Evolutionary conservation across 2,797 vertebrate species (phyloP).

Genomic region (Lagodon rhomboides): DNA sequence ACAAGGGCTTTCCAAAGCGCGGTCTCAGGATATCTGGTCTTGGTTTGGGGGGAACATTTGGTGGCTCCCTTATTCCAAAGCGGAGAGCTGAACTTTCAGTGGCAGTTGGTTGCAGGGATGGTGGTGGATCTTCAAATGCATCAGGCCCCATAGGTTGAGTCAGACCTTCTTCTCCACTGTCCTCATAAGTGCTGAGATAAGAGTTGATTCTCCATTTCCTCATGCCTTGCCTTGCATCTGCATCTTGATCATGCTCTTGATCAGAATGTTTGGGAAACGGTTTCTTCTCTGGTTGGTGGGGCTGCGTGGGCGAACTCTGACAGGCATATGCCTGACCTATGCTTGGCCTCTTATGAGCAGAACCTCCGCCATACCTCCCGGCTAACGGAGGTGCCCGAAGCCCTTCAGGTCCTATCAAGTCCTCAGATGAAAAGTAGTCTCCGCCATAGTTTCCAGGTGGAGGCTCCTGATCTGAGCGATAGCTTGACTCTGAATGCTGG

Average conservation of each 20-base stretch:
- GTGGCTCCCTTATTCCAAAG: slow-evolving; percentile 75
- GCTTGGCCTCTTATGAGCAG: slow-evolving; percentile 85
- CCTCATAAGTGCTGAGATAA: slow-evolving; percentile 92
- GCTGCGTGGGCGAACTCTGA: slow-evolving; percentile 90
- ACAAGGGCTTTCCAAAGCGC: slow-evolving; percentile 83
- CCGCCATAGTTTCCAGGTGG: slow-evolving; percentile 77
- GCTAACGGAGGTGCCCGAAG: slow-evolving; percentile 82
- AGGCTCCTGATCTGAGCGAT: slow-evolving; percentile 80
- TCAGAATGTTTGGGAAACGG: slow-evolving; percentile 82
- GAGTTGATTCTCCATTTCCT: slow-evolving; percentile 95
- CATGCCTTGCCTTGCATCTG: slow-evolving; percentile 88
- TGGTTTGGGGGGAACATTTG: slow-evolving; percentile 66
- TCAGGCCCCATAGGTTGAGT: slow-evolving; percentile 89
- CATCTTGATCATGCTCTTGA: slow-evolving; percentile 86
- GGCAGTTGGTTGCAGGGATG: slow-evolving; percentile 58
- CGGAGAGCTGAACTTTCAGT: slow-evolving; percentile 64
- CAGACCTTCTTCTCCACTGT: slow-evolving; percentile 89
- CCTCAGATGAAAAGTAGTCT: slow-evolving; percentile 91
- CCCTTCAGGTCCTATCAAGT: slow-evolving; percentile 89
- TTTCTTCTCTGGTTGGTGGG: slow-evolving; percentile 88
- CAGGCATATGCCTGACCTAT: slow-evolving; percentile 93
- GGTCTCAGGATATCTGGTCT: slow-evolving; percentile 79
- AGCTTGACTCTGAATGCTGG: slow-evolving; percentile 85
- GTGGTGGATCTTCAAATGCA: slow-evolving; percentile 86
- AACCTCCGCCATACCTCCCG: slow-evolving; percentile 84